Evolutionary conservation across 2,113 vertebrate genomes (phyloP).

Genomic region (Odontesthes bonariensis): DNA sequence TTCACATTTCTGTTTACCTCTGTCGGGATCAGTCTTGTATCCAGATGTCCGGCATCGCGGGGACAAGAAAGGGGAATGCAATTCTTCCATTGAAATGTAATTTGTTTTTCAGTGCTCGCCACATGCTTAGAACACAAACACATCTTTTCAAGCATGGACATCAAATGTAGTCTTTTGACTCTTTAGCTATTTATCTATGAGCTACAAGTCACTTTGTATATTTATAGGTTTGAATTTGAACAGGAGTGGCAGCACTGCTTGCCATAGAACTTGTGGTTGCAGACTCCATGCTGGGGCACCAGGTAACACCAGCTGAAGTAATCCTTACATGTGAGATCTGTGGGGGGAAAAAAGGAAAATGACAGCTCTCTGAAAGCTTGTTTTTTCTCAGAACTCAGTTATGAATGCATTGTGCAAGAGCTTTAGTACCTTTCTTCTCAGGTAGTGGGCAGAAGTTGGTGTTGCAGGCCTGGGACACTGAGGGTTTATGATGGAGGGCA

Average conservation of each 20-base stretch:
- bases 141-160: slow-evolving; percentile 53
- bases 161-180: slow-evolving; percentile 54
- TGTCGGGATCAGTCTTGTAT: slow-evolving; percentile 60
- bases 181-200: slow-evolving; percentile 42
- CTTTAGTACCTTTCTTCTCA: slow-evolving; percentile 83
- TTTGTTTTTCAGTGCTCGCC: slow-evolving; percentile 63
- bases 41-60: slow-evolving; percentile 75
- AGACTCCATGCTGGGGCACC: slow-evolving; percentile 88
- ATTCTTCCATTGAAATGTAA: slow-evolving; percentile 52
- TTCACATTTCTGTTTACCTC: slow-evolving; percentile 58
- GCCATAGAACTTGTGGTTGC: slow-evolving; percentile 88
- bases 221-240: slow-evolving; percentile 85
- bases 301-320: slow-evolving; percentile 88
- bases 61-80: slow-evolving; percentile 51
- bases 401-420: not conserved
- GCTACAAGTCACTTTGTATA: slow-evolving; percentile 13
- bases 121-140: slow-evolving; percentile 52
- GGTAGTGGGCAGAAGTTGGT: slow-evolving; percentile 86
- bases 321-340: slow-evolving; percentile 75
- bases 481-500: slow-evolving; percentile 77
- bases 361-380: not conserved
- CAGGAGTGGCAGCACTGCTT: slow-evolving; percentile 90
- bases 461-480: slow-evolving; percentile 86
- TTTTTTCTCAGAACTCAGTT: not conserved
- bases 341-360: not conserved